These are phyloP conservation scores for Alectura lathami DNA, from an alignment of 2,113 vertebrate species.

Conservation along the genomic window DNA sequence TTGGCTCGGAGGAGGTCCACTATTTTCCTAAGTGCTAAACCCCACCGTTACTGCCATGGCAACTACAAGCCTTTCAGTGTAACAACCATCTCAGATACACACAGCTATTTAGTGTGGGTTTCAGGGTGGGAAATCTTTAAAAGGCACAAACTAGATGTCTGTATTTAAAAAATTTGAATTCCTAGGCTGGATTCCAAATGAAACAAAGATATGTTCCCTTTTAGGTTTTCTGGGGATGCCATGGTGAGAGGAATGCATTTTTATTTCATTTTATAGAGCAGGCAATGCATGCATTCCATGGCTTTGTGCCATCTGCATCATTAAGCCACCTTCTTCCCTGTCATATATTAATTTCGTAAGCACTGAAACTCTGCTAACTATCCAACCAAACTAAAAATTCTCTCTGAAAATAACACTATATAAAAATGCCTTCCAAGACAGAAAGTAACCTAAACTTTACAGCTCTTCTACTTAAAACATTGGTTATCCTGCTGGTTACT, in stretches of 20 bases:
- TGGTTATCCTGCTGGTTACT: background rate
- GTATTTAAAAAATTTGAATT: background rate
- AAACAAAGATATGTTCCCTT: background rate
- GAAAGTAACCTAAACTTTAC: background rate
- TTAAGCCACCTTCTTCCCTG: slow-evolving; percentile 15
- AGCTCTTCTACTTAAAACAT: background rate
- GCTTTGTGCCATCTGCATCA: background rate
- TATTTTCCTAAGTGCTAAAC: background rate
- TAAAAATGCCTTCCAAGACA: background rate
- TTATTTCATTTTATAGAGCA: background rate
- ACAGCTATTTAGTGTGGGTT: fast-evolving
- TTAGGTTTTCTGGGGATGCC: background rate
- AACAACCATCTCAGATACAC: background rate
- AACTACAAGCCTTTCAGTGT: background rate
- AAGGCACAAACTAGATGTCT: background rate
- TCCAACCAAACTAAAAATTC: slow-evolving; percentile 39
- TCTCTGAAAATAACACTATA: background rate
- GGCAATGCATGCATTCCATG: background rate
- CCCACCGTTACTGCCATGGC: background rate
- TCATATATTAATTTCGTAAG: background rate
- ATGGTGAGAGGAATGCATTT: background rate
- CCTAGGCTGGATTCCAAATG: background rate
- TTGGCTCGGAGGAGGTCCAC: background rate
- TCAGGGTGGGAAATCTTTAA: background rate
- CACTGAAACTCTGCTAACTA: background rate